Evolutionary conservation across 2,888 invertebrate genomes (phyloP), one percentile per base, ranked within the genome.

Genomic region (Ornithoptera priamus): DNA sequence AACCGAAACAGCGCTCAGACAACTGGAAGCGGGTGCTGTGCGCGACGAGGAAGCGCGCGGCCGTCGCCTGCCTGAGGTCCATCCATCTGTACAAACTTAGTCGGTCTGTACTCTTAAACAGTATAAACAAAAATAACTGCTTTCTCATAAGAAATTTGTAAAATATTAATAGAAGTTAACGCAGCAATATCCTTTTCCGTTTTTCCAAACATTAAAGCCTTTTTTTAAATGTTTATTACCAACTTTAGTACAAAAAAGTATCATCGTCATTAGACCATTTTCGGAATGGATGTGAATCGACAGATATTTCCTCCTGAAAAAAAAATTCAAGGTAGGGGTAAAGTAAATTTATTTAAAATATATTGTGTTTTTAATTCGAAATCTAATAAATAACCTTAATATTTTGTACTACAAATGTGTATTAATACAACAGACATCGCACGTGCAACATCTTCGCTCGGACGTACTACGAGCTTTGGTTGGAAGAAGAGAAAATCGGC

Each of bases 401-500:
- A 12, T 3, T 58, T 58, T 22, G 10, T 22, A 22, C 4, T 22
- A 22, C 22, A 20, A 12, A 7, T 10, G 1, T 22, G 12, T 58
- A 64, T 53, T 4, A n/a, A n/a, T 7, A 8, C 1, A 36, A 42
- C 92, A 99, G 99, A 89, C 99, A 99, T 94, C 96, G 99, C 56
- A 99, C 98, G 12, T 99, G 99, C 85, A 99, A 99, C 85, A 97
- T 99, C 78, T 99, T 99, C 92, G 95, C 98, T 59, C 95, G 97
- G 72, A 97, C 98, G 0, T 99, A 99, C 89, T 96, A 97, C 81
- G 97, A 98, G 79, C 93, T 97, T 70, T 99, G 99, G 99, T 91
- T 99, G 69, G 96, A 97, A 83, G 98, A 98, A 81, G 99, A 99
- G 82, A 99, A 99, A 83, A 95, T 96, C 30, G 99, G 99, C 2